Evolutionary conservation across 1,140 invertebrate species (phyloP), one percentile per base, ranked within the genome.

Genomic region (Brachionus sp.): DNA sequence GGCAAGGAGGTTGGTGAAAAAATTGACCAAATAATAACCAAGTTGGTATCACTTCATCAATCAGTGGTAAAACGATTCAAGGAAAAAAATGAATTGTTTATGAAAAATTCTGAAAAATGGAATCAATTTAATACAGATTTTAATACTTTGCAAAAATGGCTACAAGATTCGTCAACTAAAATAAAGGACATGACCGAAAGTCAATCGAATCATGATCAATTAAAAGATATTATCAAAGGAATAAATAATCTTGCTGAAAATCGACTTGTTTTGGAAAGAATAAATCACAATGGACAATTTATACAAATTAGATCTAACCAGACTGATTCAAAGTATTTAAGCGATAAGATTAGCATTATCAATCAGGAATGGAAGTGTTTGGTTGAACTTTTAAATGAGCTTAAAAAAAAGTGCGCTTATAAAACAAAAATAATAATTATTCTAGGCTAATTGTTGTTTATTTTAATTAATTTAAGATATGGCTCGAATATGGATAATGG

Each of bases 361-460:
- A 80, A 80, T 66, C 50, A 66, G 3, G 35, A 80, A 80, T 80
- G 77, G 77, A 80, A 80, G 33, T 42, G 35, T 62, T 62, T 80
- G n/a, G 37, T 80, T 57, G 46, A 62, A 9, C 33, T 62, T 37
- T 23, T 80, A 16, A 80, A 37, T 35, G 33, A 80, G 19, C 50
- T 80, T 5, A 80, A 62, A 19, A 62, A 80, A 62, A 80, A 66
- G 77, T 80, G 57, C 16, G 19, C 50, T n/a, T n/a, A n/a, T n/a
- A n/a, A n/a, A n/a, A n/a, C n/a, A n/a, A 57, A 57, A 57, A 13
- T 57, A 19, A 19, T 23, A 9, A 3, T 57, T 57, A 4, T 19
- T 23, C 9, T 57, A 7, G 50, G 13, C 2, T n/a, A 19, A 57
- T 16, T 53, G n/a, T 13, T 19, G n/a, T 13, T 19, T 57, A 19